Evolutionary conservation across 2,113 vertebrate genomes (phyloP).

Genomic region (Motacilla alba): DNA sequence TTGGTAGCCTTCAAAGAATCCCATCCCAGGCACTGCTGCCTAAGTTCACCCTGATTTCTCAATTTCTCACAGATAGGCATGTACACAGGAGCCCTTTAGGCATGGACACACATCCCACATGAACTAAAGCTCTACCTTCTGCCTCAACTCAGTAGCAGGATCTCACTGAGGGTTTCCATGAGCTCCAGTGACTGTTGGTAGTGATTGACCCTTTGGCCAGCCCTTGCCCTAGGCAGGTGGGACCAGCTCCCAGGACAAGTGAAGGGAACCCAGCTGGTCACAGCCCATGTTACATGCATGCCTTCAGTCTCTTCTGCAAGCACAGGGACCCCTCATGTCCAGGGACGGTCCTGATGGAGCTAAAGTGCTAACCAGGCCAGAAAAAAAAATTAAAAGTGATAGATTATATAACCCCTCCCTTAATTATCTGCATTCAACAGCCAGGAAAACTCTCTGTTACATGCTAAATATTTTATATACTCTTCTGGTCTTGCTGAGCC

Average conservation of each 20-base stretch:
- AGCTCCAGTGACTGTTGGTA: neutral
- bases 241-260: neutral
- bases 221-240: neutral
- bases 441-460: neutral
- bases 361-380: neutral
- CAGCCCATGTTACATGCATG: rapidly evolving
- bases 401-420: neutral
- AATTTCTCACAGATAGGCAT: neutral
- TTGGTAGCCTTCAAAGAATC: neutral
- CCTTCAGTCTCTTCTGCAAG: neutral
- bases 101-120: rapidly evolving
- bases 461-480: constrained; percentile 1
- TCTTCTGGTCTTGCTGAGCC: neutral
- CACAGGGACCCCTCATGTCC: neutral
- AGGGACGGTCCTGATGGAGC: neutral
- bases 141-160: neutral
- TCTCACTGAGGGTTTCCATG: neutral
- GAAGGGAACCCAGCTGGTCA: neutral
- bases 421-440: constrained; percentile 29
- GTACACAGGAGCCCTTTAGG: neutral
- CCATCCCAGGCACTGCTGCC: neutral
- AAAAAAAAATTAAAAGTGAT: neutral
- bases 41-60: neutral
- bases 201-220: neutral
- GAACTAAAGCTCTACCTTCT: neutral